Conservation (phyloP, 2,113 vertebrate species). For the Scophthalmus maximus region DNA sequence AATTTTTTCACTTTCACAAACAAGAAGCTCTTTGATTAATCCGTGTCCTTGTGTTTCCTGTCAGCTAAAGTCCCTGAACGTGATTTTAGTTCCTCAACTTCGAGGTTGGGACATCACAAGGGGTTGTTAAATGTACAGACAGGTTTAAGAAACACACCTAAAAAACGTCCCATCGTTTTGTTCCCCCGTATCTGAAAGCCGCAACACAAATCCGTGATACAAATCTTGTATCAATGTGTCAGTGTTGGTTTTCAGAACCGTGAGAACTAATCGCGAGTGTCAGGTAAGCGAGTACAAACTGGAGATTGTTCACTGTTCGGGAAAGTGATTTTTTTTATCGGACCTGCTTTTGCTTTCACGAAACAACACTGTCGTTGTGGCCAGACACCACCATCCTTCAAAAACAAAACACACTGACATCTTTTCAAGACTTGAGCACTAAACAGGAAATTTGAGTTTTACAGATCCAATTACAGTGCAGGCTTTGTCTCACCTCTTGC, state of each 20-base stretch:
- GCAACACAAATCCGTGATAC: too few relatives aligned
- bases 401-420: conserved; percentile 66
- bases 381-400: conserved; percentile 65
- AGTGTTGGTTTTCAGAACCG: background rate
- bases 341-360: conserved; percentile 48
- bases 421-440: conserved; percentile 64
- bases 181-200: too few relatives aligned
- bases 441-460: conserved; percentile 79
- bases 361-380: conserved; percentile 59
- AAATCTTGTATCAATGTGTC: background rate
- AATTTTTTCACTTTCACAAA: background rate
- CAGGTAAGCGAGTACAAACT: conserved; percentile 5
- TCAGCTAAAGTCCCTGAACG: background rate
- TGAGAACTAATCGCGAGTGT: background rate
- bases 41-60: background rate
- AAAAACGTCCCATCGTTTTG: too few relatives aligned
- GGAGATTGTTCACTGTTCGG: conserved; percentile 42
- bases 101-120: too few relatives aligned
- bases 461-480: conserved; percentile 73
- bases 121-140: too few relatives aligned
- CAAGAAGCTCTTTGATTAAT: background rate
- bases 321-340: conserved; percentile 44
- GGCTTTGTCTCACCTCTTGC: conserved; percentile 60
- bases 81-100: too few relatives aligned
- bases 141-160: background rate